Base-by-base conservation (phyloP, 1,140 invertebrate species). In the Elymnias hypermnestra region DNA sequence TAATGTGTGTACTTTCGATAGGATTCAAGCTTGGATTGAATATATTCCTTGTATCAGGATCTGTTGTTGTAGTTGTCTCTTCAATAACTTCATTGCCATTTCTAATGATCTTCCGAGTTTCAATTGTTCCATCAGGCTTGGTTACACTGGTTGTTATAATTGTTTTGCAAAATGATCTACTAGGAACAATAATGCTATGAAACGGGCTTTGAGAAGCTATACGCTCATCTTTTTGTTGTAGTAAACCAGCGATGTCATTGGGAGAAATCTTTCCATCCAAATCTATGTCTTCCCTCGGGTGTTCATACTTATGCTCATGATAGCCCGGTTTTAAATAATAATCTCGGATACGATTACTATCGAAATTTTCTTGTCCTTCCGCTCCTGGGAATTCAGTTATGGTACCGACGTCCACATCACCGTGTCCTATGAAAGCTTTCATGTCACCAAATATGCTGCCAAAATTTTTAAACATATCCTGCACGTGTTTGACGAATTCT, bases 261-360 rank as follows among this genome's bases (percentile, higher is more conserved):
- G 81, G 78, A 6, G 74, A 73, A 36, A 84, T 68, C 55, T 82
- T 73, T 9, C 81, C 81, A 51, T 84, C 81, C 31, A 84, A 60
- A 47, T 84, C 77, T 0, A 63, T 56, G 29, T 83, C 77, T 56
- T 65, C 54, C 44, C 68, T 63, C 1, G 43, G 59, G 3, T 61
- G 43, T 15, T 70, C 58, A 13, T 55, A 41, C 25, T 46, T 64
- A 0, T 55, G 45, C 28, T 56, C 63, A 15, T 79, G 72, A 40
- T 72, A 82, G 8, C 81, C 81, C 12, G 81, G 77, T 48, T 82
- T 81, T 22, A 84, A 56, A 33, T 84, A 84, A 40, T 76, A 84
- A 37, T 81, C 71, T 52, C 81, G 60, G 5, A 84, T 68, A 28
- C 53, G 68, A 17, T 63, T 68, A 31, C 54, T 68, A 17, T 70